Conservation (phyloP, 2,888 invertebrate species). For the Pelosia muscerda region DNA sequence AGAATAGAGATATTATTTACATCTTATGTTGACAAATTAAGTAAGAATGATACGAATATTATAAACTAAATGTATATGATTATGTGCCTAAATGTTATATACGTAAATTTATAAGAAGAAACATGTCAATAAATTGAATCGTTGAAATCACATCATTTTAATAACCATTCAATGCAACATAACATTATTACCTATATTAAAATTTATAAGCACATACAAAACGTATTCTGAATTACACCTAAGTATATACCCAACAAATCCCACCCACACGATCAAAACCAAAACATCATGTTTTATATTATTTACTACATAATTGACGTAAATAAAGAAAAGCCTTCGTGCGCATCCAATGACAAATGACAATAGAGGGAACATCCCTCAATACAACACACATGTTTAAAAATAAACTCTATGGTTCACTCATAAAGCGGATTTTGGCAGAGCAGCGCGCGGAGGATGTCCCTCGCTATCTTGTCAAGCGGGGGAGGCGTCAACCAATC, state of each 20-base stretch:
- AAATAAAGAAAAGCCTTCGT: conserved; percentile 80
- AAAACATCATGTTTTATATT: conserved; percentile 40
- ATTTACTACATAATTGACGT: conserved; percentile 65
- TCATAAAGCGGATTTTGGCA: conserved; percentile 52
- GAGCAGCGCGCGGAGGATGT: conserved; percentile 72
- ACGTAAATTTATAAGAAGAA: not conserved
- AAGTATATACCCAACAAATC: conserved; percentile 15
- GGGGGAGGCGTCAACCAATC: conserved; percentile 83
- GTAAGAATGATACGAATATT: not conserved
- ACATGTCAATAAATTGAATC: not conserved
- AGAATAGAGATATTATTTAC: conserved; percentile 13
- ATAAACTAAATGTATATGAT: not conserved
- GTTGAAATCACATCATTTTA: not conserved
- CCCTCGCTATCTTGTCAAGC: conserved; percentile 85
- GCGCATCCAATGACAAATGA: conserved; percentile 85
- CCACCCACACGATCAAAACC: conserved; percentile 25
- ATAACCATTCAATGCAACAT: too few species aligned
- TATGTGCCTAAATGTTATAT: not conserved
- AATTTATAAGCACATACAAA: not conserved
- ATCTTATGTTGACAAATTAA: not conserved
- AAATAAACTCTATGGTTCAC: conserved; percentile 54
- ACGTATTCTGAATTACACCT: not conserved
- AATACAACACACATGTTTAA: conserved; percentile 42
- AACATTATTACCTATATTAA: too few species aligned
- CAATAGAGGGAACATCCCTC: conserved; percentile 84